These are phyloP conservation scores for Prorops nasuta DNA, from an alignment of 1,140 invertebrate species.

Conservation along the genomic window DNA sequence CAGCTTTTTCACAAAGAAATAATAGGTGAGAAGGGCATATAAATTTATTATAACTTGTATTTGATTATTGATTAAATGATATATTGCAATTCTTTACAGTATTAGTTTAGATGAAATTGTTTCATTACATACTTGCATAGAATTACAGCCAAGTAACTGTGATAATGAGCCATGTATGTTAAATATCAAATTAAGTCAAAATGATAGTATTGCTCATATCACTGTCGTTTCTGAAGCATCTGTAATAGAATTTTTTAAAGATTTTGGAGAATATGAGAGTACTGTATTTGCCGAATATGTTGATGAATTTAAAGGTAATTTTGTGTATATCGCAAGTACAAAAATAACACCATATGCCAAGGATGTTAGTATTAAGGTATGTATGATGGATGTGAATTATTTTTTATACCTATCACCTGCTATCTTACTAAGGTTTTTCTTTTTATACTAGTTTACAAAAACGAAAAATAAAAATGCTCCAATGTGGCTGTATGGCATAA, in stretches of 20 bases:
- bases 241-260: constrained; percentile 53
- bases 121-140: constrained; percentile 40
- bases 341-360: constrained; percentile 38
- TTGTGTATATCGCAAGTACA: constrained; percentile 43
- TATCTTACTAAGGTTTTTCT: too few species aligned
- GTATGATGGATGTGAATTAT: constrained; percentile 3
- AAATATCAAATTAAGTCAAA: constrained; percentile 42
- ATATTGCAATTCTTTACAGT: constrained; percentile 24
- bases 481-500: constrained; percentile 55
- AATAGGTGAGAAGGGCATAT: constrained; percentile 25
- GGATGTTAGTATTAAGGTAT: constrained; percentile 52
- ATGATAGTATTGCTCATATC: constrained; percentile 42
- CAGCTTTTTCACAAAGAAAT: constrained; percentile 13
- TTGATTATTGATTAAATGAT: not conserved
- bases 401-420: too few species aligned
- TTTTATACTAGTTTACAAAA: constrained; percentile 46
- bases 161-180: constrained; percentile 38
- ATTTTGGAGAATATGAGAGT: constrained; percentile 50
- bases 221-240: constrained; percentile 48
- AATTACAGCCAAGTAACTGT: constrained; percentile 27
- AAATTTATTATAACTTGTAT: not conserved
- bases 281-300: constrained; percentile 48
- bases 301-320: constrained; percentile 48
- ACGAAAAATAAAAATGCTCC: constrained; percentile 40
- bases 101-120: constrained; percentile 42